Percentiles rank a stretch among this genome's conserved stretches.
Conservation (phyloP, 2,113 vertebrate genomes). For the Coracopsis vasa region DNA sequence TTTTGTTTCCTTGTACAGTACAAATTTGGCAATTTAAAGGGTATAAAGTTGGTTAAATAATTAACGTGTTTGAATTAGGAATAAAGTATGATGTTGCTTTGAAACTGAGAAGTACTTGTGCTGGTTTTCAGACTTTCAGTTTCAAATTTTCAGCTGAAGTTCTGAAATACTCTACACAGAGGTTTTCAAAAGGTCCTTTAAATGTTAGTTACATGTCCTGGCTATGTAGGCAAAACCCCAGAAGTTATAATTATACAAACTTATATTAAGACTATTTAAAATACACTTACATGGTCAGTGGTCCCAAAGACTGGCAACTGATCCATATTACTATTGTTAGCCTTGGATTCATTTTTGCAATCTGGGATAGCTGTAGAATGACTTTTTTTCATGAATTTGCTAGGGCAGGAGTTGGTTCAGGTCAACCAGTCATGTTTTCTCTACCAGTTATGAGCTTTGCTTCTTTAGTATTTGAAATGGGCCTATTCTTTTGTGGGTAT, state of each 20-base stretch:
- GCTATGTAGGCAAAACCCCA: background rate
- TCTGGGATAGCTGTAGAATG: background rate
- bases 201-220: background rate
- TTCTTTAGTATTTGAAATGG: background rate
- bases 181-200: background rate
- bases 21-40: background rate
- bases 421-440: background rate
- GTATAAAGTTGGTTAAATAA: background rate
- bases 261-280: background rate
- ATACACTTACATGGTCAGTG: background rate
- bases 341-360: background rate
- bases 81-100: background rate
- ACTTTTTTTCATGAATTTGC: background rate
- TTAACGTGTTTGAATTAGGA: background rate
- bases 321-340: background rate
- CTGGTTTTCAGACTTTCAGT: background rate
- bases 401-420: background rate
- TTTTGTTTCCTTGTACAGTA: background rate
- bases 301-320: background rate
- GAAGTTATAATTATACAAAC: background rate
- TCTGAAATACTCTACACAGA: background rate
- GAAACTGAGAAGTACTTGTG: background rate
- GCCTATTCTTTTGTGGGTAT: background rate
- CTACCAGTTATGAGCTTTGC: background rate
- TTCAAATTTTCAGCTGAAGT: background rate